phyloP scores from a whole-genome alignment of 1,140 invertebrate genomes.

The Eulimnadia texana region DNA sequence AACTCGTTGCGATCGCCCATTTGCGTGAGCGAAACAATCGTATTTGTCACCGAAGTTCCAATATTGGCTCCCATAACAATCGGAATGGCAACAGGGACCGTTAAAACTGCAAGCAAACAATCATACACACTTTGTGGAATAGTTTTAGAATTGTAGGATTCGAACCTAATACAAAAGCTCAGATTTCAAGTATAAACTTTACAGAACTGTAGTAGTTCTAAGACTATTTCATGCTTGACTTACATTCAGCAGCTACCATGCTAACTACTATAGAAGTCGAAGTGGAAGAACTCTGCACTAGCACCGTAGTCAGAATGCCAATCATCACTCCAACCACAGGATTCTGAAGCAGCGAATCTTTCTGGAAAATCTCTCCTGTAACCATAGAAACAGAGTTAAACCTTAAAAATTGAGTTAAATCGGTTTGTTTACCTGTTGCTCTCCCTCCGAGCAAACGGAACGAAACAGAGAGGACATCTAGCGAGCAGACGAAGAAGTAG shows the following conservation, averaged over 20 bases:
- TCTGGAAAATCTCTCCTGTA: constrained; percentile 31
- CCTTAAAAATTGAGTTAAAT: too few relatives aligned
- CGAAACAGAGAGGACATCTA: constrained; percentile 38
- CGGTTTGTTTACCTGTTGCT: constrained; percentile 15
- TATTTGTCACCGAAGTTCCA: constrained; percentile 30
- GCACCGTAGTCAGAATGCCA: constrained; percentile 39
- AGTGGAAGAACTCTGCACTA: constrained; percentile 42
- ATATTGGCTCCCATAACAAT: constrained; percentile 31
- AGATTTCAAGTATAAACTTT: background rate
- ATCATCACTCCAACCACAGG: constrained; percentile 40
- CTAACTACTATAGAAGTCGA: constrained; percentile 37
- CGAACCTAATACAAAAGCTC: background rate
- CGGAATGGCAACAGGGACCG: constrained; percentile 28
- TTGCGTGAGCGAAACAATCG: constrained; percentile 25
- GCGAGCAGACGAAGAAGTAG: constrained; percentile 42
- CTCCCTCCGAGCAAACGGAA: constrained; percentile 40
- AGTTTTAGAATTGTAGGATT: background rate
- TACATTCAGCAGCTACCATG: constrained; percentile 24
- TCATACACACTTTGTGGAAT: background rate
- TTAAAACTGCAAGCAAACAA: constrained; percentile 23
- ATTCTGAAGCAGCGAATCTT: constrained; percentile 36
- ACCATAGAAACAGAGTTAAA: background rate
- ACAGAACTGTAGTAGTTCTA: background rate
- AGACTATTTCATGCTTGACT: constrained; percentile 18
- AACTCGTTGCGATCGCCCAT: constrained; percentile 29